Evolutionary conservation across 1,140 invertebrate species (phyloP).

Genomic region (Pemphigus obesinymphae): DNA sequence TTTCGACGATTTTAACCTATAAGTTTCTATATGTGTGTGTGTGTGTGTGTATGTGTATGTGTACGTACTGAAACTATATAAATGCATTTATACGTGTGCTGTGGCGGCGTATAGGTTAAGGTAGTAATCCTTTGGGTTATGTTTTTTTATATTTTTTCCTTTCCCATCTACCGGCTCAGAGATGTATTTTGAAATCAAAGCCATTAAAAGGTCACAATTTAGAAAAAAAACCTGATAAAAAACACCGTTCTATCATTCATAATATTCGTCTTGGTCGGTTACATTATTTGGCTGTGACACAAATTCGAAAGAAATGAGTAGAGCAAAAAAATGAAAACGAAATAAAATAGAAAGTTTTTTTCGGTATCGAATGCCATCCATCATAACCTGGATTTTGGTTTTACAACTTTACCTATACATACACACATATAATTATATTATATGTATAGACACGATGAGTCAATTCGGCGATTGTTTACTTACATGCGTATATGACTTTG

Average conservation of each 20-base stretch:
- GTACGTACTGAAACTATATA: too few species aligned
- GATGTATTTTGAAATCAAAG: not conserved
- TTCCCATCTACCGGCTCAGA: not conserved
- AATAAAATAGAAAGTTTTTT: not conserved
- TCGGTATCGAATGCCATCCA: not conserved
- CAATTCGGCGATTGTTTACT: not conserved
- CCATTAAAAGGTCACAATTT: not conserved
- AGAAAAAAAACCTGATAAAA: not conserved
- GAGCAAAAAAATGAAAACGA: not conserved
- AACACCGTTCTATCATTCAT: not conserved
- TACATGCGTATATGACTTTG: not conserved
- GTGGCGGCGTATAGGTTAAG: too few species aligned
- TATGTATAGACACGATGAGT: not conserved
- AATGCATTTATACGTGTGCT: not conserved
- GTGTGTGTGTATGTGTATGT: too few species aligned
- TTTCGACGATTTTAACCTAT: not conserved
- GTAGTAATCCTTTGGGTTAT: not conserved
- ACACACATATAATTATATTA: too few species aligned
- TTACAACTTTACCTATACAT: not conserved
- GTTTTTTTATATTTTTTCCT: not conserved
- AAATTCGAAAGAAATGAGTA: not conserved
- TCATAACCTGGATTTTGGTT: not conserved
- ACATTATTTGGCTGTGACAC: not conserved
- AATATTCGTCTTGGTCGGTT: not conserved
- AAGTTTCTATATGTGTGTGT: too few species aligned